Evolutionary conservation across 2,113 vertebrate genomes (phyloP), one percentile per base, ranked within the genome.

Genomic region (Trematocara marginatum): DNA sequence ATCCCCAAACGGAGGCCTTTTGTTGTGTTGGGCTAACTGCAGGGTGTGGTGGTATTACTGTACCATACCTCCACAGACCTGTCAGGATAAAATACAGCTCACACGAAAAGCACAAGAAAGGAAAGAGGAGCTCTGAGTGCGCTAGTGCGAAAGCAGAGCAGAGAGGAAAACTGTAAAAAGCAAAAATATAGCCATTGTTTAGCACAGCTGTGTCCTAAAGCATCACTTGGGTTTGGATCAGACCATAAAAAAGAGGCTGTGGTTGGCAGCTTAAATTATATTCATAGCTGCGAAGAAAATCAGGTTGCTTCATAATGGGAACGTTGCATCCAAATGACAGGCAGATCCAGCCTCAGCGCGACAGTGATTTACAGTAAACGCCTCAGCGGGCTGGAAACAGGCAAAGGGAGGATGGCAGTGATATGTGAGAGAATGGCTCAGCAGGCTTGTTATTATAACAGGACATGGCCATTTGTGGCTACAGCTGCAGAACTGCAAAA

Each of bases 1-100:
- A 93, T 93, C 87, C 88, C 87, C 81, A 26, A 84, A 88, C 29
- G 83, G 38, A 89, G 83, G 38, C 52, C 82, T 88, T 93, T 93
- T 92, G 92, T 92, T 90, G 90, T 82, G 81, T 12, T 47, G 81
- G 64, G 11, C 57, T 81, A 83, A 90, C 83, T 83, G 88, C 80
- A 80, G 89, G 90, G 90, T 18, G 92, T 88, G 92, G 88, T 59
- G 84, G 81, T 91, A 10, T 88, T 88, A 84, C 91, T 88, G 79
- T 80, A 87, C 89, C 51, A 5, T 54, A 64, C 89, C 82, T 84
- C 79, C 3, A 35, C 87, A 78, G 82, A 78, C 87, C 82, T 81
- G 89, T 89, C 89, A 86, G n/a, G 11, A n/a, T 78, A 89, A 89
- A 89, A 89, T 56, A 81, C 53, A 40, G 20, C 40, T 61, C 29